Evolutionary conservation across 2,113 vertebrate species (phyloP).

Genomic region (Rhinolophus ferrumequinum): DNA sequence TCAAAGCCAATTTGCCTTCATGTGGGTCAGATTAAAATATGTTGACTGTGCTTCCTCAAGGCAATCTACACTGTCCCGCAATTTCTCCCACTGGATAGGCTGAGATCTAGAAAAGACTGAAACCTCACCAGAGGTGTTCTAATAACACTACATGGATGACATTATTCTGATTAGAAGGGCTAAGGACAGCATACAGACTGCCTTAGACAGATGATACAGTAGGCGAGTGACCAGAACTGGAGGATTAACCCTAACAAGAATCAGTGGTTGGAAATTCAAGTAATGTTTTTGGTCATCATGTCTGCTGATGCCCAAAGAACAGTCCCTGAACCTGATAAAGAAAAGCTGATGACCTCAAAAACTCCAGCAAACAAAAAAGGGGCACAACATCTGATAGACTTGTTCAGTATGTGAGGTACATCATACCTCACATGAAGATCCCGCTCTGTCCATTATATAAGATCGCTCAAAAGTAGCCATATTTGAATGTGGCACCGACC

Average conservation of each 20-base stretch:
- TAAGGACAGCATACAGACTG: neutral
- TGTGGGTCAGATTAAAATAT: neutral
- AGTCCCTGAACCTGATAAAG: neutral
- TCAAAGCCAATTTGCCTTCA: neutral
- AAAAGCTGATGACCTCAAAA: neutral
- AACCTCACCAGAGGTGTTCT: neutral
- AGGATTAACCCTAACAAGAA: neutral
- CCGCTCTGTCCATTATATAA: neutral
- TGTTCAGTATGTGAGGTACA: neutral
- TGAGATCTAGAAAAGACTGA: constrained; percentile 9
- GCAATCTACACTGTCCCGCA: neutral
- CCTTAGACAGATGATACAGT: neutral
- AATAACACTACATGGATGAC: neutral
- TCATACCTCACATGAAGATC: neutral
- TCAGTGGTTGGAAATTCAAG: neutral
- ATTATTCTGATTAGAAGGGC: constrained; percentile 4
- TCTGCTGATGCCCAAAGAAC: neutral
- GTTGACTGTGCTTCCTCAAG: neutral
- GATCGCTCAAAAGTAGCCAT: neutral
- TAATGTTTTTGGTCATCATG: neutral
- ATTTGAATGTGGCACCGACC: neutral
- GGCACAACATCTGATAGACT: neutral
- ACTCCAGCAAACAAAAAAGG: constrained; percentile 6
- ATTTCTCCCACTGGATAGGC: neutral
- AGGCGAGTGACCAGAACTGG: neutral